phyloP scores from a whole-genome alignment of 2,888 invertebrate genomes.

The Silvanus unidentatus region DNA sequence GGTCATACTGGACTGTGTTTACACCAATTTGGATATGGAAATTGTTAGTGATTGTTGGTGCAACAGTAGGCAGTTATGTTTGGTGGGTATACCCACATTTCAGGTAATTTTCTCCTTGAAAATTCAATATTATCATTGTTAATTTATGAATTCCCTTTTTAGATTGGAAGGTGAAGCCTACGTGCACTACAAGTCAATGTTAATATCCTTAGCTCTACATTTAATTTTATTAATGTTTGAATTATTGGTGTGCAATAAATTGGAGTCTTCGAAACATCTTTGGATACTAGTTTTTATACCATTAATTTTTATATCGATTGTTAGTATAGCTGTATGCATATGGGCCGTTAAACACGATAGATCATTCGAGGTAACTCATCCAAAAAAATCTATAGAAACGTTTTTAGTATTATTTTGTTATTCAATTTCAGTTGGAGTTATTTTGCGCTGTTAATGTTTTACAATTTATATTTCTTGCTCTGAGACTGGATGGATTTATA shows the following conservation, averaged over 20 bases:
- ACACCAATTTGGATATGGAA: conserved; percentile 98
- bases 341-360: conserved; percentile 99
- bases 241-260: conserved; percentile 89
- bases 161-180: conserved; percentile 94
- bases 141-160: conserved; percentile 31
- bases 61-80: conserved; percentile 85
- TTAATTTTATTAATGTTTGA: conserved; percentile 94
- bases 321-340: conserved; percentile 94
- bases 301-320: conserved; percentile 90
- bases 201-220: conserved; percentile 91
- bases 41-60: conserved; percentile 81
- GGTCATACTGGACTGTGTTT: conserved; percentile 96
- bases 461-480: conserved; percentile 94
- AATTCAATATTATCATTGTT: conserved; percentile 9
- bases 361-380: conserved; percentile 93
- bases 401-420: background rate
- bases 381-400: background rate
- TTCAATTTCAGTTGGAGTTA: conserved; percentile 74
- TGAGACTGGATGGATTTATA: conserved; percentile 84
- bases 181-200: conserved; percentile 97
- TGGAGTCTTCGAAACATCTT: conserved; percentile 76
- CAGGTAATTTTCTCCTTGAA: conserved; percentile 53
- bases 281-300: conserved; percentile 95
- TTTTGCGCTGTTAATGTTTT: conserved; percentile 96
- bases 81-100: conserved; percentile 97